A percentile compares a stretch with the other conserved stretches of the same genome.
phyloP scores from a whole-genome alignment of 2,888 invertebrate species.

The Anaspis maculata region DNA sequence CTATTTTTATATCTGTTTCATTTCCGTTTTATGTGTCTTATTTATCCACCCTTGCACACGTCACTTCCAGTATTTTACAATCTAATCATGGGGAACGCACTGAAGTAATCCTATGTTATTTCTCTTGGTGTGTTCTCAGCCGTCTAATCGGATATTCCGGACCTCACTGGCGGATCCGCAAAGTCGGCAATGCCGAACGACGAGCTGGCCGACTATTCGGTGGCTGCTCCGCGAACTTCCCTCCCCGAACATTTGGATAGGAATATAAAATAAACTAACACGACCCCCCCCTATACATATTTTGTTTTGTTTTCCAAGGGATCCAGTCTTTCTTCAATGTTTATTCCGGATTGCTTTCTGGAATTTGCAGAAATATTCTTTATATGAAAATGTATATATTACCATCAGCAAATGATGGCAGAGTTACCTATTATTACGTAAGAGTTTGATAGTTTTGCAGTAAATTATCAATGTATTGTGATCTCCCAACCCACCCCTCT shows the following conservation, averaged over 20 bases:
- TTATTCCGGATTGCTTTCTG: conserved; percentile 32
- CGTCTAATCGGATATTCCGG: conserved; percentile 20
- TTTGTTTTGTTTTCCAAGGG: conserved; percentile 37
- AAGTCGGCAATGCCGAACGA: conserved; percentile 6
- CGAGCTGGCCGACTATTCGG: conserved; percentile 23
- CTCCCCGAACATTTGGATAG: conserved; percentile 40
- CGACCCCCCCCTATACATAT: conserved; percentile 35
- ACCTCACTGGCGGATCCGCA: conserved; percentile 6
- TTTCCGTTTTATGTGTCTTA: conserved; percentile 46
- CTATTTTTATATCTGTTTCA: conserved; percentile 46
- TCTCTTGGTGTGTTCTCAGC: conserved; percentile 42
- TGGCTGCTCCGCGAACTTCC: conserved; percentile 32
- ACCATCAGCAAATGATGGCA: too few species aligned
- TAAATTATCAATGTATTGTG: too few species aligned
- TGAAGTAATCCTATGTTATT: conserved; percentile 45
- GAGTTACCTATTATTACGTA: too few species aligned
- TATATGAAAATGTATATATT: too few species aligned
- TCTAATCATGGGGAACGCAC: conserved; percentile 48
- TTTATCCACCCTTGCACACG: conserved; percentile 46
- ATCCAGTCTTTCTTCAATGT: conserved; percentile 37
- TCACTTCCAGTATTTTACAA: conserved; percentile 49
- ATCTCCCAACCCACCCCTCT: too few species aligned
- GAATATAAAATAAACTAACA: conserved; percentile 44
- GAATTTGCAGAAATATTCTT: conserved; percentile 25
- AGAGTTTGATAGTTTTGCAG: too few species aligned